Base-by-base conservation (phyloP, 2,113 vertebrate species). In the Trematomus loennbergii region DNA sequence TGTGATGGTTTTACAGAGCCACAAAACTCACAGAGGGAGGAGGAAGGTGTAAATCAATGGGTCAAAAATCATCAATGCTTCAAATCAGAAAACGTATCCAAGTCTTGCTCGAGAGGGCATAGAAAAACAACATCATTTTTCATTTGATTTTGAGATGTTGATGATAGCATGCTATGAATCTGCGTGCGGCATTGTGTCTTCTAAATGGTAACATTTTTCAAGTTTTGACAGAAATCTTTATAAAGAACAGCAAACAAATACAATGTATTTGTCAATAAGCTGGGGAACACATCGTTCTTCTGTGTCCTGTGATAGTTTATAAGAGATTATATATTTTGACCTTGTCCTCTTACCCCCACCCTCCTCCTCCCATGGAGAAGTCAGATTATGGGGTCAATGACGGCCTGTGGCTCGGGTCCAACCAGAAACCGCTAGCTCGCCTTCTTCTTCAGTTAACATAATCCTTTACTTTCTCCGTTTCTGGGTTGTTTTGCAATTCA, bases 391-490 rank as follows among this genome's bases (percentile, higher is more conserved):
- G 62, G 49, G 49, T 78, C 22, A 25, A 3, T 49, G 12, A 79
- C 13, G 45, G 10, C 33, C 22, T 17, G 6, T 18, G 20, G 25
- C 49, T 48, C 52, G 1, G 43, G 16, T 72, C 25, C 40, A 75
- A 18, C 77, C 60, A 57, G 48, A 49, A 62, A 77, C 36, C 6
- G 0, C 43, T 77, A 61, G 68, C 72, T 55, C 1, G 17, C 22
- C 61, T 78, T 12, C 15, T 4, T 76, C 59, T 40, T 66, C 46
- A 20, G 61, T 53, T 18, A 84, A 67, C 54, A 75, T 69, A 79
- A 81, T 81, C 76, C 67, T 71, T 45, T 55, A 74, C 50, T 86
- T 67, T 88, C 68, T 66, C 75, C 18, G n/a, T 57, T 25, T 70
- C 64, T 48, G 17, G 15, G 10, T 71, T 82, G 48, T 80, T 85